phyloP scores from a whole-genome alignment of 23 tunicate species.

The Pegea sp. region DNA sequence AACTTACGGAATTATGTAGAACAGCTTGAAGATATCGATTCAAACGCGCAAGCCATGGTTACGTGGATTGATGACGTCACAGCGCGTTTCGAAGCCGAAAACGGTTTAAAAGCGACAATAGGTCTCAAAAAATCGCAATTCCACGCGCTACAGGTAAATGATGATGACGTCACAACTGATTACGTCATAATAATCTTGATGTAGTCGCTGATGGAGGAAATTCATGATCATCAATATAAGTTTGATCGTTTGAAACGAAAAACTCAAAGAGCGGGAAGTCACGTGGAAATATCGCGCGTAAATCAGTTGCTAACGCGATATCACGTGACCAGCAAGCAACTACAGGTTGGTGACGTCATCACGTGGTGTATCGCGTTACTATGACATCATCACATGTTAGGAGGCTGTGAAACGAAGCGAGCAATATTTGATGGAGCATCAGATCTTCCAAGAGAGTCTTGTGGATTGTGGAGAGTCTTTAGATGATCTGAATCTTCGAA shows the following conservation, averaged over 20 bases:
- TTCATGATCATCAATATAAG: conserved; percentile 77
- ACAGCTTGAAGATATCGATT: conserved; percentile 64
- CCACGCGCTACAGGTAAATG: conserved; percentile 50
- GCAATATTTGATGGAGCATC: conserved; percentile 40
- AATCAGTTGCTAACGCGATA: conserved; percentile 50
- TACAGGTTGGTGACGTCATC: conserved; percentile 15
- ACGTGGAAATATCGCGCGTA: conserved; percentile 28
- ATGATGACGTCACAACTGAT: no score
- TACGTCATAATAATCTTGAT: conserved; percentile 1
- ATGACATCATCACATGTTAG: not conserved
- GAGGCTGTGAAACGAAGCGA: conserved; percentile 50
- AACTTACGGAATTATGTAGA: conserved; percentile 35
- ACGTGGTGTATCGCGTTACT: not conserved
- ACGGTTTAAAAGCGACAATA: conserved; percentile 67
- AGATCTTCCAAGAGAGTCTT: conserved; percentile 23
- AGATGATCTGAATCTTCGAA: conserved; percentile 31
- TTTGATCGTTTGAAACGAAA: conserved; percentile 74
- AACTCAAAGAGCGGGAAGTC: conserved; percentile 49
- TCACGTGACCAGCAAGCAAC: conserved; percentile 50
- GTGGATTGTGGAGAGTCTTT: conserved; percentile 54
- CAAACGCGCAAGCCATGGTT: conserved; percentile 28
- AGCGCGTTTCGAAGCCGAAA: conserved; percentile 31
- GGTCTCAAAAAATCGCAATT: conserved; percentile 65
- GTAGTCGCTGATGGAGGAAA: conserved; percentile 64
- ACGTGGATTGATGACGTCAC: conserved; percentile 51